Conservation (phyloP, 1,140 invertebrate species). For the Eupeodes corollae region DNA sequence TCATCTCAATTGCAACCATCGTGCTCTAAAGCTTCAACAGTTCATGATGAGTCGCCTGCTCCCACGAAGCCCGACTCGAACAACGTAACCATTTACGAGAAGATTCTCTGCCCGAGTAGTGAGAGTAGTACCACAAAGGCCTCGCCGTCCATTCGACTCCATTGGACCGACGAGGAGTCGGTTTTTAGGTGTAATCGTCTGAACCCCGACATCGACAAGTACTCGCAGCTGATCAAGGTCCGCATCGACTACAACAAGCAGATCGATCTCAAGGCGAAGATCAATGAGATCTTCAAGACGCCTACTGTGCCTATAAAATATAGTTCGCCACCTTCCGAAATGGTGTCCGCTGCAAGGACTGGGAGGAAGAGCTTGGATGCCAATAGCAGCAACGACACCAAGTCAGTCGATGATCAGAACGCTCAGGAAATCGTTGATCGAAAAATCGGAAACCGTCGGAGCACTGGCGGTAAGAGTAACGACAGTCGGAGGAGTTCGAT, state of each 20-base stretch:
- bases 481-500: not conserved
- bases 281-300: conserved; percentile 7
- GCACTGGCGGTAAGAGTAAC: not conserved
- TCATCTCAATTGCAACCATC: not conserved
- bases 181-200: conserved; percentile 4
- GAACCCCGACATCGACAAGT: conserved; percentile 6
- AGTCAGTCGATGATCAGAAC: not conserved
- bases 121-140: not conserved
- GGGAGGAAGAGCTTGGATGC: not conserved
- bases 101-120: not conserved
- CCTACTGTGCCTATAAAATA: conserved; percentile 3
- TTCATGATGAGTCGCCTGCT: not conserved
- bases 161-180: conserved; percentile 3
- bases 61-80: not conserved
- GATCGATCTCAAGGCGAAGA: not conserved
- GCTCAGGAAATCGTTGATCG: not conserved
- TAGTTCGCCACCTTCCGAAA: not conserved
- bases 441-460: not conserved
- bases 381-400: not conserved
- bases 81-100: not conserved
- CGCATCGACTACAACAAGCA: conserved; percentile 8
- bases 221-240: conserved; percentile 4
- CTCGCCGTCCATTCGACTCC: not conserved
- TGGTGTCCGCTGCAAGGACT: no score
- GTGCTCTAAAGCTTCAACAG: conserved; percentile 5